Evolutionary conservation across 2,888 invertebrate species (phyloP), one percentile per base, ranked within the genome.

Genomic region (Coronaproctus castanopsis): DNA sequence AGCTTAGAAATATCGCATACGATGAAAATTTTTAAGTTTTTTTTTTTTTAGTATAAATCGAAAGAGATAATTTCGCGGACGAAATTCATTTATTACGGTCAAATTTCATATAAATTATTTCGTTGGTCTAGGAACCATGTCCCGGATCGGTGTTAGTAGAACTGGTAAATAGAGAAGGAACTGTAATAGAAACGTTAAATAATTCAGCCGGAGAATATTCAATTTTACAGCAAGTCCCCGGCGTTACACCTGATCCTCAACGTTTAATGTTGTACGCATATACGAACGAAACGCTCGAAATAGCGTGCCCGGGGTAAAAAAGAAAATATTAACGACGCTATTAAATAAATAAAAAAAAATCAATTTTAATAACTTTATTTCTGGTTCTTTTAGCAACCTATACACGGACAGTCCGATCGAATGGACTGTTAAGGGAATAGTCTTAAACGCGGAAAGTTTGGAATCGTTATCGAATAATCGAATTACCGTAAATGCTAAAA

Each of bases 151-250:
- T 69, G 24, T 67, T 79, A 58, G 80, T 79, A 66, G 74, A 77
- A 67, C 71, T 77, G 21, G 69, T 72, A 62, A 75, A 81, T 68
- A 69, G 74, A 67, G 67, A 70, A 54, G 77, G 79, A 1, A 71
- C 73, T 2, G 65, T 80, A 53, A 65, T 79, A 48, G 80, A 81
- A 71, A 71, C 68, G 61, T 79, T 76, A 0, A 80, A 80, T 66
- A 81, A 80, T 68, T 76, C 77, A 21, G 79, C 75, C 2, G 80
- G 79, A n/a, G 72, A 79, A 59, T 80, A 75, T 68, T 77, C 78
- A 1, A 70, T 75, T 65, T 51, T 71, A 19, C 78, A 78, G 71
- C 73, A 72, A 14, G 64, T 76, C 24, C 78, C 78, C 2, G 68
- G 72, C 24, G 62, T 70, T 48, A 70, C 71, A 59, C 76, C 76